Evolutionary conservation across 2,113 vertebrate species (phyloP), one percentile per base, ranked within the genome.

Genomic region (Puntigrus tetrazona): DNA sequence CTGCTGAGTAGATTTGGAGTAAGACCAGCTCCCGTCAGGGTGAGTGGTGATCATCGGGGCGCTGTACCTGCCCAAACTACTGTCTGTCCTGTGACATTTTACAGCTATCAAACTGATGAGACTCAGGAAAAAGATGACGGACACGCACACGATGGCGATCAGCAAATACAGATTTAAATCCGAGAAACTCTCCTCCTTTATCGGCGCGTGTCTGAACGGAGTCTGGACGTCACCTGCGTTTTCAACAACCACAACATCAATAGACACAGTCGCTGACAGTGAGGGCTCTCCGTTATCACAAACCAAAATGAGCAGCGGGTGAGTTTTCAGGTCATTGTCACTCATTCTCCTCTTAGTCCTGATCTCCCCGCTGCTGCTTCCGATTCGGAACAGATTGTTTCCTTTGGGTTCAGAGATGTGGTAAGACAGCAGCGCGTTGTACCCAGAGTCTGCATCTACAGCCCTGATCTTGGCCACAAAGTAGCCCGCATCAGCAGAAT

Each of bases 361-460:
- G 83, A 94, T 91, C 82, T 91, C 91, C 27, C 80, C 89, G 8
- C 86, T 92, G 76, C 91, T 89, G 61, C 2, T 67, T 2, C 87
- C 79, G 31, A 77, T 70, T 47, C 10, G 20, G 86, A 92, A 94
- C 5, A 86, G 74, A 5, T 88, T 88, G 7, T 87, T 69, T 55
- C 87, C 83, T 31, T 76, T 87, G 0, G 80, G 74, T 20, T 94
- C 87, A 73, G 72, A 88, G 55, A 95, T 52, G 80, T 93, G 89
- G 87, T 93, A 94, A 0, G 91, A 92, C 29, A 95, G 88, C 89
- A 92, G 92, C 20, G 92, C 93, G 73, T 95, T 94, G 85, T 94
- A 94, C 14, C 93, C 93, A 8, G 92, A 92, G 81, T 92, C 94
- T 0, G 87, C 88, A 88, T 94, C 94, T 76, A 93, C 85, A 25